Evolutionary conservation across 2,113 vertebrate genomes (phyloP).

Genomic region (Anoplopoma fimbria): DNA sequence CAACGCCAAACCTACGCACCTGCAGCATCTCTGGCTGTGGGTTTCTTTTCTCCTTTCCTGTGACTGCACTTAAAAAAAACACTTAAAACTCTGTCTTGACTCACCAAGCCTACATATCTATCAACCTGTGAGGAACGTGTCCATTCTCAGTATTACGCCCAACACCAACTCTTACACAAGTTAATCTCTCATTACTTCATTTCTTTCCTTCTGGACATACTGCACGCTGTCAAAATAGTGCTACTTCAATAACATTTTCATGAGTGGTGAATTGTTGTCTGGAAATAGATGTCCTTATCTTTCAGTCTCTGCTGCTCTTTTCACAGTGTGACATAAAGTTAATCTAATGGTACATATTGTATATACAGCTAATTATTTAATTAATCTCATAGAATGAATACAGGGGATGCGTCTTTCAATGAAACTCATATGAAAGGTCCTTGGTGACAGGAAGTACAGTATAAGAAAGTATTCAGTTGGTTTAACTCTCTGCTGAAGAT

Average conservation of each 20-base stretch:
- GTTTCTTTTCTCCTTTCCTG: constrained; percentile 18
- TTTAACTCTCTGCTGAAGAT: not conserved
- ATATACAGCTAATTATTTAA: constrained; percentile 15
- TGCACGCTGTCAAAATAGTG: not conserved
- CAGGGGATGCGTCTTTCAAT: not conserved
- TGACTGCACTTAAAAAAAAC: constrained; percentile 32
- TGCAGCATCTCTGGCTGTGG: constrained; percentile 22
- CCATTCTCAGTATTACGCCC: not conserved
- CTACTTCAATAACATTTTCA: not conserved
- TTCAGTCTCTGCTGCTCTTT: constrained; percentile 32
- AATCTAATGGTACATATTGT: constrained; percentile 7
- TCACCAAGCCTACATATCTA: constrained; percentile 46
- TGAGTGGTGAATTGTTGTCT: constrained; percentile 25
- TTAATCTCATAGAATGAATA: constrained; percentile 1
- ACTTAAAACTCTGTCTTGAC: constrained; percentile 37
- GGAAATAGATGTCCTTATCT: not conserved
- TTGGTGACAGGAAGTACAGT: not conserved
- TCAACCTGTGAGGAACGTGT: constrained; percentile 27
- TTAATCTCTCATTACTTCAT: not conserved
- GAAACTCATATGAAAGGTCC: not conserved
- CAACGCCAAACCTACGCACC: constrained; percentile 38
- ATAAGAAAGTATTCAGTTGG: not conserved
- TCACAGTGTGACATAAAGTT: constrained; percentile 25
- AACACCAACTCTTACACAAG: not conserved
- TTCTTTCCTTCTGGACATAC: not conserved